Percentiles rank a stretch among this genome's conserved stretches.
These are phyloP conservation scores for Copsychus sechellarum DNA, from an alignment of 2,113 vertebrate genomes.

Conservation along the genomic window DNA sequence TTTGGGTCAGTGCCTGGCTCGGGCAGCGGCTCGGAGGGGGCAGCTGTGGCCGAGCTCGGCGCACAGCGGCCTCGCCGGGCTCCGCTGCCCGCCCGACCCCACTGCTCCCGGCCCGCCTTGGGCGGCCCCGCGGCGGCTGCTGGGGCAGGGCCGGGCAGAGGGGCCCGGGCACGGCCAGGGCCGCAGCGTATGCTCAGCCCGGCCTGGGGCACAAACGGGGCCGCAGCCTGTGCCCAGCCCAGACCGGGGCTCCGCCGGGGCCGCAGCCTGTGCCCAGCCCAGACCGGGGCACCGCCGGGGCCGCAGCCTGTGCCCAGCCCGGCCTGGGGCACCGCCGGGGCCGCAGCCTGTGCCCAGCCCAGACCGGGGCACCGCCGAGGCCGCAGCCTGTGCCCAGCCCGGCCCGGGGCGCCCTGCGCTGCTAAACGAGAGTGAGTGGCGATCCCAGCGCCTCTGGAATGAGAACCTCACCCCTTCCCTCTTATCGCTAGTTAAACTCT, in stretches of 20 bases:
- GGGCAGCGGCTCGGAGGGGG: not conserved
- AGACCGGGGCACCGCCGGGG: fast-evolving
- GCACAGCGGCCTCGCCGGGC: not conserved
- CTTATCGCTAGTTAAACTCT: not conserved
- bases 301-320: not conserved
- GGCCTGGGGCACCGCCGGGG: too few relatives aligned
- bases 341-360: not conserved
- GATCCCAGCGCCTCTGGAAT: not conserved
- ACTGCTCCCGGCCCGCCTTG: not conserved
- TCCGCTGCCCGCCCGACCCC: not conserved
- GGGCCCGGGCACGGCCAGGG: too few relatives aligned
- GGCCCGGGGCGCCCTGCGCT: fast-evolving
- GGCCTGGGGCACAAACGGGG: fast-evolving
- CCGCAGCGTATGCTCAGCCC: too few relatives aligned
- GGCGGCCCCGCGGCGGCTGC: not conserved
- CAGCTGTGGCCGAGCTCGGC: not conserved
- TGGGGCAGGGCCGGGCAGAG: not conserved
- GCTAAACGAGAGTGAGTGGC: not conserved
- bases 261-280: not conserved
- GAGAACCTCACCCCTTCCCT: not conserved
- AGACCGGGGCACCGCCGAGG: fast-evolving
- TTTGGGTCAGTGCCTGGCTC: not conserved
- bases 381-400: not conserved
- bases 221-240: not conserved
- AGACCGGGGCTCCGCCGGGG: too few relatives aligned